Evolutionary conservation across 1,140 invertebrate genomes (phyloP), one percentile per base, ranked within the genome.

Genomic region (Drosophila pallidifrons): DNA sequence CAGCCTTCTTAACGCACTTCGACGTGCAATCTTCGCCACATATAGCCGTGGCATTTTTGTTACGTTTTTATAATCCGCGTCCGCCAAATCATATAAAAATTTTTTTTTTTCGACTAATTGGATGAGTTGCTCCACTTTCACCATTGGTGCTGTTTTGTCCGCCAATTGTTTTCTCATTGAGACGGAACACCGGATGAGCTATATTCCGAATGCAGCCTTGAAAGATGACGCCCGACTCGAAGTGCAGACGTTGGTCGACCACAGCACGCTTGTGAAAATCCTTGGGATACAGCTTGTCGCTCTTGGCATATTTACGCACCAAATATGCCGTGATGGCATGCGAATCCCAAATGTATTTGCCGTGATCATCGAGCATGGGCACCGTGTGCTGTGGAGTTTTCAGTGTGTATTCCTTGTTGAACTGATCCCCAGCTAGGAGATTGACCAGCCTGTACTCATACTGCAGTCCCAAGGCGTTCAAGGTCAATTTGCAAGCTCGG

Each of bases 301-400:
- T 86, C 77, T 94, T 93, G 32, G 87, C 94, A 81, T 95, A 95
- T 73, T 94, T 94, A 10, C 92, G 93, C 5, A 93, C 93, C 54
- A 95, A 77, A 85, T 95, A 95, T 0, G 91, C 82, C 30, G 93
- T 91, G 93, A 95, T 95, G 0, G 95, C 94, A 77, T 95, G 91
- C 70, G 93, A 94, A 55, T 96, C 95, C 74, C 93, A 93, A 4
- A 96, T 85, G 78, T 93, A 93, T 55, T 93, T 94, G 69, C 94
- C 95, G 75, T 95, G 94, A 47, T 95, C 93, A 64, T 95, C 93
- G 35, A 96, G 86, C 47, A 94, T 93, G 6, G 95, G 95, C 58
- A 96, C 92, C 7, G 94, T 95, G 71, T 95, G 95, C 73, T 94
- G 93, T 1, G 93, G 93, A 72, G 93, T 93, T 78, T 92, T 93